Evolutionary conservation across 2,888 invertebrate genomes (phyloP), one percentile per base, ranked within the genome.

Genomic region (Drosophila paucipuncta): DNA sequence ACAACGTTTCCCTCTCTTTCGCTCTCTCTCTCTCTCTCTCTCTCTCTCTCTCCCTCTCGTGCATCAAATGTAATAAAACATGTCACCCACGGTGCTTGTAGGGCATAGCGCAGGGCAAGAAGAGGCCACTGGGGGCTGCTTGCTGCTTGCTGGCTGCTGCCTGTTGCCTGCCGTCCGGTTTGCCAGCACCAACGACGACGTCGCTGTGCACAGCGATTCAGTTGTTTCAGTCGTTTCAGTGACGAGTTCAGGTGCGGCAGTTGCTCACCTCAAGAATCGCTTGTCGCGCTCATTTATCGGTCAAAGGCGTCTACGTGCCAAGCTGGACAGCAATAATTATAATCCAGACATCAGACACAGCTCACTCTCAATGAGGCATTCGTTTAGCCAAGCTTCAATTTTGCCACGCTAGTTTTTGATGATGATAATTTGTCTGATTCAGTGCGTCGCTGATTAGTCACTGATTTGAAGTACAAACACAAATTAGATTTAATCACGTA

Each of bases 221-320:
- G 68, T 87, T 87, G 65, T 66, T 85, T 81, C 76, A 87, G 90
- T 85, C 80, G 85, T 77, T 77, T 75, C 67, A 73, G 89, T 78
- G 87, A 78, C 90, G 91, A 80, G 88, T 85, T 87, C 91, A 90
- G 91, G 91, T 89, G 87, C 80, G 86, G 90, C 87, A 76, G 89
- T 76, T 75, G 75, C 58, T 65, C 30, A 58, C 25, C 55, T 43
- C 30, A 61, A 58, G 66, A 72, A 68, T 33, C 63, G 53, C 67
- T 62, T 55, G 41, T 47, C 35, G 58, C 61, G 61, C 43, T 70
- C 50, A 53, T 59, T 73, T 67, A 79, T 68, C 85, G 85, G 82
- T 84, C 83, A 85, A 67, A 68, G 55, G 41, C 68, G 33, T 30
- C 58, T 67, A 67, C 58, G 66, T 77, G 73, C 83, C 70, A 71